Percentiles rank a stretch among this genome's conserved stretches.
Conservation (phyloP, 2,888 invertebrate genomes). For the Tiphia femorata region DNA sequence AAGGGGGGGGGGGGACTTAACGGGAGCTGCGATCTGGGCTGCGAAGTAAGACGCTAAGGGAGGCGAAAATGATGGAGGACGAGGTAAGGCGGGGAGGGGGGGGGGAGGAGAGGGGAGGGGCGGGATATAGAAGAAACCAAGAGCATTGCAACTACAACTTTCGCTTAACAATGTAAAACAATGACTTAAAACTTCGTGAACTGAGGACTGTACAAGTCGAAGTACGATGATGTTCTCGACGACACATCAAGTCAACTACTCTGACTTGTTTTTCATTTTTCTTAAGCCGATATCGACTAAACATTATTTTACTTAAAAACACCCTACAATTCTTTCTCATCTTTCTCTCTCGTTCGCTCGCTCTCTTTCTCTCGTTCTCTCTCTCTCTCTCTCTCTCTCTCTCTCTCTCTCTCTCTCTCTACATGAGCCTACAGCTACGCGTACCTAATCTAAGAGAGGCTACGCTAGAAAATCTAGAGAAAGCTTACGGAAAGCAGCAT, state of each 20-base stretch:
- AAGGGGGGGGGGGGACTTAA: neutral
- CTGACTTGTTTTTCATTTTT: conserved; percentile 10
- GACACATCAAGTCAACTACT: conserved; percentile 46
- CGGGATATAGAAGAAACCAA: conserved; percentile 29
- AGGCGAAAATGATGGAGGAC: too few relatives aligned
- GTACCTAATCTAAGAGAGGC: conserved; percentile 54
- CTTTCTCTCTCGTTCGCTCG: too few relatives aligned
- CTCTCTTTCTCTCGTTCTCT: too few relatives aligned
- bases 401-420: conserved; percentile 27
- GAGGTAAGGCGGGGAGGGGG: conserved; percentile 5
- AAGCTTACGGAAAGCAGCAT: conserved; percentile 62
- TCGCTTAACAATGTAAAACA: conserved; percentile 63
- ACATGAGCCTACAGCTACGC: conserved; percentile 45
- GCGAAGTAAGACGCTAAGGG: too few relatives aligned
- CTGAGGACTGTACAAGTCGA: conserved; percentile 64
- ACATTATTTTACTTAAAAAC: conserved; percentile 62
- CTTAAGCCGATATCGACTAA: conserved; percentile 61
- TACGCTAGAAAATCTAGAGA: conserved; percentile 55
- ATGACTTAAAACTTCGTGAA: conserved; percentile 62
- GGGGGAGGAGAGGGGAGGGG: conserved; percentile 7
- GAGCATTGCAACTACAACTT: conserved; percentile 41
- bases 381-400: too few relatives aligned
- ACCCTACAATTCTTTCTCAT: conserved; percentile 57
- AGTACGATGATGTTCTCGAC: conserved; percentile 55
- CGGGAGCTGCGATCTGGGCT: too few relatives aligned